Conservation (phyloP, 2,888 invertebrate genomes). For the Andrena bicolor region DNA sequence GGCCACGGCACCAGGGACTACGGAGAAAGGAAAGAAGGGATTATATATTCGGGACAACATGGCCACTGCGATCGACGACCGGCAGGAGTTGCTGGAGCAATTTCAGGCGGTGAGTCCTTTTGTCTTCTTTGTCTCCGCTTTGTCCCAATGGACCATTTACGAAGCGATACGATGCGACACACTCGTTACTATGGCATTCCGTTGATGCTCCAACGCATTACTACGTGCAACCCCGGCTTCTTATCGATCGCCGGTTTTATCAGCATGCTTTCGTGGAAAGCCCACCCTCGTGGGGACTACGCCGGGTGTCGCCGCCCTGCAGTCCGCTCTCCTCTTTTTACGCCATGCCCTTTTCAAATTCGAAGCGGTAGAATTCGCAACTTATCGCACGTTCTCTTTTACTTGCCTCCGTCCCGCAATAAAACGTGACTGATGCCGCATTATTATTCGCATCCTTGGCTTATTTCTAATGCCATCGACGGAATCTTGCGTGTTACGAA, state of each 20-base stretch:
- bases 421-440: too few relatives aligned
- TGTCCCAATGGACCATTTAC: background rate
- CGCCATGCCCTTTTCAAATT: background rate
- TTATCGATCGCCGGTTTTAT: constrained; percentile 76
- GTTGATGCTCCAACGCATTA: constrained; percentile 23
- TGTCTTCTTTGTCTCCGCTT: background rate
- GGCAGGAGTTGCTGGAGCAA: constrained; percentile 83
- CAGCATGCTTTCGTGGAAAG: constrained; percentile 64
- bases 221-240: constrained; percentile 59
- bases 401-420: background rate
- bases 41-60: constrained; percentile 80
- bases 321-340: constrained; percentile 43
- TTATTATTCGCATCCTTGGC: background rate
- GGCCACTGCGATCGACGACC: constrained; percentile 84
- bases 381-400: background rate
- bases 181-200: constrained; percentile 21
- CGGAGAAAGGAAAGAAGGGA: constrained; percentile 75
- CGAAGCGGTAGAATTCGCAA: background rate
- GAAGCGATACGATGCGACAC: background rate
- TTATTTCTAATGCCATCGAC: background rate
- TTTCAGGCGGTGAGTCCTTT: constrained; percentile 81
- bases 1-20: constrained; percentile 40
- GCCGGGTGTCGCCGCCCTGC: constrained; percentile 69
- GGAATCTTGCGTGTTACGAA: background rate
- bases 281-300: constrained; percentile 68